Evolutionary conservation across 2,113 vertebrate species (phyloP).

Genomic region (Aspidoscelis tigris): DNA sequence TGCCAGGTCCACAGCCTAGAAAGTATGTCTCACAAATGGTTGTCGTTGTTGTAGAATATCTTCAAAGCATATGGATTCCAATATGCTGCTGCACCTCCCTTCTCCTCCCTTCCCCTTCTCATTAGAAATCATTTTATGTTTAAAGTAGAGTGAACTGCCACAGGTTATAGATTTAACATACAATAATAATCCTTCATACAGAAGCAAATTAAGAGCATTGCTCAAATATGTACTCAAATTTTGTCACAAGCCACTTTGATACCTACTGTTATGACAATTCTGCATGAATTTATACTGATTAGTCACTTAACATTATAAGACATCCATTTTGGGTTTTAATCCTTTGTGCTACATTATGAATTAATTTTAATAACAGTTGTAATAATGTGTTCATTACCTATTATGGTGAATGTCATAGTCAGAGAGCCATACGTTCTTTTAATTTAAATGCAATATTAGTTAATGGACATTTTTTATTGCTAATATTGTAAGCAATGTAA

Average conservation of each 20-base stretch:
- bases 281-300: slow-evolving; percentile 38
- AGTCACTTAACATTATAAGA: slow-evolving; percentile 36
- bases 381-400: slow-evolving; percentile 21
- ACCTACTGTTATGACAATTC: slow-evolving; percentile 35
- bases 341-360: slow-evolving; percentile 26
- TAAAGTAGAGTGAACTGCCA: slow-evolving; percentile 2
- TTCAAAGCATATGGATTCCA: too few species aligned
- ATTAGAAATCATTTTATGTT: background rate
- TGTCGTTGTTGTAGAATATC: too few species aligned
- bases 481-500: background rate
- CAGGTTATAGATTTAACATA: slow-evolving; percentile 41
- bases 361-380: slow-evolving; percentile 25
- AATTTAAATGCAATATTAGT: slow-evolving; percentile 7
- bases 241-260: slow-evolving; percentile 18
- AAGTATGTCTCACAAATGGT: too few species aligned
- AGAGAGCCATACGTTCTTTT: slow-evolving; percentile 8
- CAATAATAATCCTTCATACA: slow-evolving; percentile 21
- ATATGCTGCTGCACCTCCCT: background rate
- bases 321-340: slow-evolving; percentile 26
- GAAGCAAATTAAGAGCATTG: slow-evolving; percentile 47
- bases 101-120: background rate
- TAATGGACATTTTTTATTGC: slow-evolving; percentile 7
- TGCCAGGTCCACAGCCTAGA: too few species aligned
- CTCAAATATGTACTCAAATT: slow-evolving; percentile 43
- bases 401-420: slow-evolving; percentile 12